Percentiles rank a stretch among this genome's conserved stretches.
Evolutionary conservation across 1,140 invertebrate species (phyloP).

Genomic region (Amyelois transitella): DNA sequence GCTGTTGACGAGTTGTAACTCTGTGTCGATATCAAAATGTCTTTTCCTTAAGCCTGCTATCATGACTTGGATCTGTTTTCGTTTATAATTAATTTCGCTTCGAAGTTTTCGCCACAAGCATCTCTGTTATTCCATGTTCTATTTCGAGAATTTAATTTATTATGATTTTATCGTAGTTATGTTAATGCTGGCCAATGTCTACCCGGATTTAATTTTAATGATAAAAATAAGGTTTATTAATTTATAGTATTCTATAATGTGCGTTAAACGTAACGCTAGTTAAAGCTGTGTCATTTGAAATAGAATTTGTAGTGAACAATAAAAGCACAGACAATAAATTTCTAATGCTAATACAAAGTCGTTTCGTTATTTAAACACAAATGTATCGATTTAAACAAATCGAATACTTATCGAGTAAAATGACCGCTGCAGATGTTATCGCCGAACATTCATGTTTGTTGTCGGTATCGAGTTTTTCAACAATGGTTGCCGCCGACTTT

Average conservation of each 20-base stretch:
- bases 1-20: neutral
- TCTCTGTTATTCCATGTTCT: constrained; percentile 9
- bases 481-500: constrained; percentile 44
- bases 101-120: constrained; percentile 19
- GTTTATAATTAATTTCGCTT: constrained; percentile 27
- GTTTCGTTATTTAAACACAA: constrained; percentile 20
- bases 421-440: constrained; percentile 30
- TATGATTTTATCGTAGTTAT: constrained; percentile 9
- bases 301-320: neutral
- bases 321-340: neutral
- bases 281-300: neutral
- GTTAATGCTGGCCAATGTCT: neutral
- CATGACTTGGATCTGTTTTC: constrained; percentile 12
- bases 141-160: constrained; percentile 10
- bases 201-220: neutral
- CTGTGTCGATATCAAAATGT: constrained; percentile 21
- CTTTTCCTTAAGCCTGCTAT: constrained; percentile 24
- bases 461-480: constrained; percentile 47
- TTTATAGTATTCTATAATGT: neutral
- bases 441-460: constrained; percentile 36
- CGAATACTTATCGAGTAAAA: constrained; percentile 18
- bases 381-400: constrained; percentile 17
- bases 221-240: neutral
- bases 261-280: neutral
- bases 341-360: neutral